These are phyloP conservation scores for Stenurella melanura DNA, from an alignment of 2,888 invertebrate species.

Conservation along the genomic window DNA sequence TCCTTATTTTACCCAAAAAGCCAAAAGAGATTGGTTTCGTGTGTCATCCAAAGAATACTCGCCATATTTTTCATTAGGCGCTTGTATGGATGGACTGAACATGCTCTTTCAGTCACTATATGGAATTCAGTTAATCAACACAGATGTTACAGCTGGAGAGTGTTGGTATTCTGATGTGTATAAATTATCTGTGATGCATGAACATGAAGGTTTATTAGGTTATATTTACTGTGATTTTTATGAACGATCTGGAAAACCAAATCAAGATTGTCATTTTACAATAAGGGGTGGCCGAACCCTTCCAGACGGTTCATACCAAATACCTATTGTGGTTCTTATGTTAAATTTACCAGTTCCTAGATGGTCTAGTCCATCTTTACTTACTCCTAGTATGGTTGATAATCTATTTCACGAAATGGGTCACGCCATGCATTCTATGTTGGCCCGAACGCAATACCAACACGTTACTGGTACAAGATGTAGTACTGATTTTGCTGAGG, in stretches of 20 bases:
- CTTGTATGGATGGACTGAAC: slow-evolving; percentile 98
- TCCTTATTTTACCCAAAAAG: slow-evolving; percentile 86
- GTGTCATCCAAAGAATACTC: slow-evolving; percentile 84
- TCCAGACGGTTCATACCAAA: slow-evolving; percentile 88
- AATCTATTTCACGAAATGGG: slow-evolving; percentile 99
- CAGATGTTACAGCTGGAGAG: slow-evolving; percentile 86
- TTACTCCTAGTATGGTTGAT: slow-evolving; percentile 91
- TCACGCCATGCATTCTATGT: slow-evolving; percentile 99
- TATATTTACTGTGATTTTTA: slow-evolving; percentile 88
- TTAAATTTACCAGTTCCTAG: slow-evolving; percentile 87
- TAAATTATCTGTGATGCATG: slow-evolving; percentile 93
- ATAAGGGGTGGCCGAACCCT: slow-evolving; percentile 93
- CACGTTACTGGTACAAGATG: slow-evolving; percentile 98
- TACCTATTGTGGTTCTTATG: slow-evolving; percentile 95
- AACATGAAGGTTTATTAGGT: slow-evolving; percentile 88
- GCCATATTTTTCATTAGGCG: slow-evolving; percentile 93
- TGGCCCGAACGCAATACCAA: slow-evolving; percentile 95
- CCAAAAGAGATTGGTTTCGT: slow-evolving; percentile 82
- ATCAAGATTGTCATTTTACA: slow-evolving; percentile 99
- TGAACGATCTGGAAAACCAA: slow-evolving; percentile 91
- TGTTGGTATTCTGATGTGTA: slow-evolving; percentile 84
- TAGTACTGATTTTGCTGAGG: slow-evolving; percentile 98
- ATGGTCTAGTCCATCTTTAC: slow-evolving; percentile 84
- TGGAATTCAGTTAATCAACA: slow-evolving; percentile 85
- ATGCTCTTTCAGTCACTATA: slow-evolving; percentile 89